These are phyloP conservation scores for Zingel zingel DNA, from an alignment of 2,113 vertebrate species.

Conservation along the genomic window DNA sequence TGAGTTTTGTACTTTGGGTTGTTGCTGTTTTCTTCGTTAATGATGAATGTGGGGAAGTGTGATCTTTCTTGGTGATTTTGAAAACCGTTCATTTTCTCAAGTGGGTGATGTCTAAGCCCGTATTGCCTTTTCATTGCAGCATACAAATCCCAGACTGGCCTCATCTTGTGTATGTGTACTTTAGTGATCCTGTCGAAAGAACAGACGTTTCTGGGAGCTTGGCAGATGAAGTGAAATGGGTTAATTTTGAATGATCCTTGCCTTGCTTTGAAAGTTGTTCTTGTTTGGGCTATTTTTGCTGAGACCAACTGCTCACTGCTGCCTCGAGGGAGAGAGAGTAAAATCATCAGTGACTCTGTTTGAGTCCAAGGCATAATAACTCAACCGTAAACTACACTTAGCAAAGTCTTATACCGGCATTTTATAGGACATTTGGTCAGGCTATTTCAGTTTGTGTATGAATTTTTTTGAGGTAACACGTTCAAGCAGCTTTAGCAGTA, in stretches of 20 bases:
- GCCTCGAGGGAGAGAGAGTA: slow-evolving; percentile 19
- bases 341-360: slow-evolving; percentile 48
- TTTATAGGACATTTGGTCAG: not conserved
- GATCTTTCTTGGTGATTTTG: slow-evolving; percentile 17
- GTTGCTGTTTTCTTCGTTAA: not conserved
- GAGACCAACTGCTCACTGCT: slow-evolving; percentile 41
- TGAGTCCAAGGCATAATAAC: slow-evolving; percentile 9
- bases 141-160: slow-evolving; percentile 27
- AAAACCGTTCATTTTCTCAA: slow-evolving; percentile 8
- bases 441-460: slow-evolving; percentile 1
- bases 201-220: slow-evolving; percentile 13
- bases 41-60: not conserved
- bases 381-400: not conserved
- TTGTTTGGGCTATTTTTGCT: slow-evolving; percentile 49
- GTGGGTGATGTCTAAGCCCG: not conserved
- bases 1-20: slow-evolving; percentile 8
- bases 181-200: slow-evolving; percentile 22
- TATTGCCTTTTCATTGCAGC: slow-evolving; percentile 18
- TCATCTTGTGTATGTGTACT: slow-evolving; percentile 30
- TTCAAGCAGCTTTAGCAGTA: not conserved
- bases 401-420: not conserved
- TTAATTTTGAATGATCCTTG: slow-evolving; percentile 50
- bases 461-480: not conserved
- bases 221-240: slow-evolving; percentile 51
- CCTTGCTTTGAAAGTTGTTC: slow-evolving; percentile 46